Evolutionary conservation across 2,797 vertebrate genomes (phyloP), one percentile per base, ranked within the genome.

Genomic region (Malacoctenus gilli): DNA sequence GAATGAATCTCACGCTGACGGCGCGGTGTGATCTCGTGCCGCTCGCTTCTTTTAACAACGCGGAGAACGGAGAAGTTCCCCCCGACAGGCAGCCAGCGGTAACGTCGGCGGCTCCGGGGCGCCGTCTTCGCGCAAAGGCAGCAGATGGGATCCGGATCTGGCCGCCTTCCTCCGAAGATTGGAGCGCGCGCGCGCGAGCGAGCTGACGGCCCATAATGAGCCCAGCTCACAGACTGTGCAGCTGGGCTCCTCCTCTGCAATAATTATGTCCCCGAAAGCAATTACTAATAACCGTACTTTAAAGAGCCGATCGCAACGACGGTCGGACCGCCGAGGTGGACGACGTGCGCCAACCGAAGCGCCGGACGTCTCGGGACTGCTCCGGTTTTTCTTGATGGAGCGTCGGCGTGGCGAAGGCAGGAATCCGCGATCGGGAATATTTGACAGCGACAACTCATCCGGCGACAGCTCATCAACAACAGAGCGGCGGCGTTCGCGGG

Each of bases 201-300:
- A 69, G 56, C 79, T 82, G 70, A 75, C 76, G 76, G 75, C 57
- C 72, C 69, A 66, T 78, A 75, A 85, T 79, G 60, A 85, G 77
- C 68, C 34, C 48, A 72, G 60, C 52, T 68, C 85, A 72, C 79
- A 76, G 69, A 69, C 69, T 78, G 66, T 80, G 72, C 79, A 88
- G 75, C 81, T 81, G 77, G 72, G 70, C 51, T 68, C 70, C 72
- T 83, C 79, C 79, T 77, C 64, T 71, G 71, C 59, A 78, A 84
- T 83, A 79, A 78, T 77, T 50, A 81, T 48, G 62, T 77, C 49
- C 32, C 59, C 57, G 13, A 70, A 65, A 79, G 63, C 57, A 69
- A 42, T 66, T 68, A 61, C 58, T 63, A 67, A 80, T 58, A 80
- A 62, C 64, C 68, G 65, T 68, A 44, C 68, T 60, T 72, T 68